Evolutionary conservation across 2,888 invertebrate genomes (phyloP).

Genomic region (Cryptocheilus praepositus): DNA sequence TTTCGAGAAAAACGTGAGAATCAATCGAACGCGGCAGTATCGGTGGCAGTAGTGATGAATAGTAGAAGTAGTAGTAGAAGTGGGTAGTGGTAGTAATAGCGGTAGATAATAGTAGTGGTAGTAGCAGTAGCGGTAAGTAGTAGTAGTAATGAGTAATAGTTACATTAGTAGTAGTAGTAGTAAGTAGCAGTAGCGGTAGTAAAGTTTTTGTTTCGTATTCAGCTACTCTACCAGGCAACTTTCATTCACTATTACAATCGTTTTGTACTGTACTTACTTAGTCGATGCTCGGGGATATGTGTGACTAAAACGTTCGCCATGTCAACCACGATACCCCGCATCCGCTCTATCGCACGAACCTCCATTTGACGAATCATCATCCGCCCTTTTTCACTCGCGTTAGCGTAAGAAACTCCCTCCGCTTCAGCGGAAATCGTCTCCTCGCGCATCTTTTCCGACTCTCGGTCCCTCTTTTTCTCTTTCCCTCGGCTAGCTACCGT

Average conservation of each 20-base stretch:
- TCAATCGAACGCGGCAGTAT: not conserved
- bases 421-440: not conserved
- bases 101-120: slow-evolving; percentile 1
- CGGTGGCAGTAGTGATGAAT: no score
- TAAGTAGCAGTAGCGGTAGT: slow-evolving; percentile 40
- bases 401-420: no score
- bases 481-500: slow-evolving; percentile 5
- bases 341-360: not conserved
- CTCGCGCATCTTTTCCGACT: not conserved
- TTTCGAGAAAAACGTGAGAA: slow-evolving; percentile 17
- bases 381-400: not conserved
- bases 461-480: slow-evolving; percentile 3
- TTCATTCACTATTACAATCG: slow-evolving; percentile 65
- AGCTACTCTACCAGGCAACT: slow-evolving; percentile 66
- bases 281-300: slow-evolving; percentile 43
- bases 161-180: slow-evolving; percentile 32
- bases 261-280: slow-evolving; percentile 61
- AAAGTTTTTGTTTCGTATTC: slow-evolving; percentile 49
- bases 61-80: no score
- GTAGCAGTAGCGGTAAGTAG: slow-evolving; percentile 3
- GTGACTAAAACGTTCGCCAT: no score
- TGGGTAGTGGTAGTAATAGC: no score
- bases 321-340: no score
- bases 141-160: slow-evolving; percentile 7
- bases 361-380: not conserved